Percentiles rank a stretch among this genome's conserved stretches.
Conservation (phyloP, 2,113 vertebrate genomes). For the Lichenostomus cassidix region DNA sequence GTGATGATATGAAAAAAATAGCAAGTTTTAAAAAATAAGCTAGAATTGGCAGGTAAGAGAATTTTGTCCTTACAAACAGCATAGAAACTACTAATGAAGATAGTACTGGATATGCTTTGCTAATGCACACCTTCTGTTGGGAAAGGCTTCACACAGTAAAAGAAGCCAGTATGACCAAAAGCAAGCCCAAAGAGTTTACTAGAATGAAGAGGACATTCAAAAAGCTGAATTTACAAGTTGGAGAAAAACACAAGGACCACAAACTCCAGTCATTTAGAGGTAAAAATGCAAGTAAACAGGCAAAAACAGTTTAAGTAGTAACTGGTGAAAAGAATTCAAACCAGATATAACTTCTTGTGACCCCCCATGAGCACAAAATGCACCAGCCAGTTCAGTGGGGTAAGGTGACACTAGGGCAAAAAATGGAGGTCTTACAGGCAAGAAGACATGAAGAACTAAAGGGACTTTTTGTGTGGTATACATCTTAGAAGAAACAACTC, state of each 20-base stretch:
- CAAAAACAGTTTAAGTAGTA: background rate
- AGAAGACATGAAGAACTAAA: background rate
- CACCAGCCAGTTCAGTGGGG: background rate
- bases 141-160: background rate
- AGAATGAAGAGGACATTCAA: background rate
- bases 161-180: background rate
- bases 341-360: background rate
- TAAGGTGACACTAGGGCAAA: background rate
- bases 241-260: background rate
- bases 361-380: background rate
- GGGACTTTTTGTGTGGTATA: background rate
- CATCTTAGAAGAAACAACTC: background rate
- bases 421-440: background rate
- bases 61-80: background rate
- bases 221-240: background rate
- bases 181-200: background rate
- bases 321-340: background rate
- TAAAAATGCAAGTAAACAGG: background rate
- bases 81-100: accelerated
- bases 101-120: accelerated
- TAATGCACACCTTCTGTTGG: background rate
- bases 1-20: background rate
- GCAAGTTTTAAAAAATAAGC: background rate
- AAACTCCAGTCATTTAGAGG: background rate
- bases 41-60: background rate